Evolutionary conservation across 2,888 invertebrate genomes (phyloP).

Genomic region (Chironomus tentans): DNA sequence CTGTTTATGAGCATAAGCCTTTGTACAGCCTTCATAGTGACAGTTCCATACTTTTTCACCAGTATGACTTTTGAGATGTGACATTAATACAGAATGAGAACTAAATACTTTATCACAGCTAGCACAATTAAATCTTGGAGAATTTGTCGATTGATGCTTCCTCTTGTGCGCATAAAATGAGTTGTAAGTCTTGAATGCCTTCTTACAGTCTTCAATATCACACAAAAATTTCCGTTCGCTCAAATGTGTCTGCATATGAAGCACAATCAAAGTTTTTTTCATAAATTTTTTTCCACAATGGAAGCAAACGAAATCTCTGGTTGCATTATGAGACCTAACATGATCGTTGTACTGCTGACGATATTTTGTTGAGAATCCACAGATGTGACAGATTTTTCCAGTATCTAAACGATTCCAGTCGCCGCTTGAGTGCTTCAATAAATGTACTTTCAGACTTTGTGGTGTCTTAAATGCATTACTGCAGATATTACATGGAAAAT

Average conservation of each 20-base stretch:
- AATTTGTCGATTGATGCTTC: neutral
- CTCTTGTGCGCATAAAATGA: neutral
- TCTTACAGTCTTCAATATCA: slow-evolving; percentile 3
- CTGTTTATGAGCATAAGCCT: slow-evolving; percentile 4
- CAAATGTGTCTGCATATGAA: slow-evolving; percentile 22
- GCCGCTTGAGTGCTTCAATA: neutral
- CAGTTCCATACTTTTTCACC: neutral
- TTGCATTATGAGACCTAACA: slow-evolving; percentile 9
- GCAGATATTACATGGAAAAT: slow-evolving; percentile 1
- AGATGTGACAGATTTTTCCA: neutral
- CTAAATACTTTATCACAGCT: slow-evolving; percentile 13
- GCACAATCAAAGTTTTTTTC: neutral
- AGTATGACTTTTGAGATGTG: slow-evolving; percentile 4
- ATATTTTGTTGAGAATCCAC: slow-evolving; percentile 3
- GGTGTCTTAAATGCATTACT: neutral
- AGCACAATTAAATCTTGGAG: slow-evolving; percentile 1
- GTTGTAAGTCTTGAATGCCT: slow-evolving; percentile 17
- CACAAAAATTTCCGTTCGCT: neutral
- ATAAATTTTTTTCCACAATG: slow-evolving; percentile 15
- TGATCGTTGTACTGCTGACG: slow-evolving; percentile 8
- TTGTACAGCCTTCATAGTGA: slow-evolving; percentile 4
- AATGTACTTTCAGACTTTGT: slow-evolving; percentile 6
- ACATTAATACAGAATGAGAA: slow-evolving; percentile 2
- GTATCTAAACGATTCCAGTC: neutral
- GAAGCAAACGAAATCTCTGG: slow-evolving; percentile 17